A percentile compares a stretch with the other conserved stretches of the same genome.
Conservation (phyloP, 2,888 invertebrate species). For the Ferdinandea cuprea region DNA sequence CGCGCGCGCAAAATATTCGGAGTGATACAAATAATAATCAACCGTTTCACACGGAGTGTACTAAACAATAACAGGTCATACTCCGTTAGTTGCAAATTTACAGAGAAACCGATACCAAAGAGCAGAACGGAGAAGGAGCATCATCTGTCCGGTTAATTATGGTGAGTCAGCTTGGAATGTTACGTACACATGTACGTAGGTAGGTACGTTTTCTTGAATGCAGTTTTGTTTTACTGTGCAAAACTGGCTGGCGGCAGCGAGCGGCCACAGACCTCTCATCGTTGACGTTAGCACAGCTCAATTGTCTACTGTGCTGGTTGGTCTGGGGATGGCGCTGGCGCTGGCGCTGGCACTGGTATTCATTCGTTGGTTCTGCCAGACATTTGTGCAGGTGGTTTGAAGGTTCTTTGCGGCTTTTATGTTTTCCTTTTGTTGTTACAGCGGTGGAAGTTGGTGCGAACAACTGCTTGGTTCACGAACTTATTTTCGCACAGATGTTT, state of each 20-base stretch:
- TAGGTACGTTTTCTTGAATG: conserved; percentile 33
- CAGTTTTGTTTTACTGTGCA: conserved; percentile 35
- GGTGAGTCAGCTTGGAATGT: conserved; percentile 68
- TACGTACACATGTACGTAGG: no score
- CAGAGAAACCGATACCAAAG: conserved; percentile 38
- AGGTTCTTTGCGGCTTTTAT: conserved; percentile 55
- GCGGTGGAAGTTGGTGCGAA: conserved; percentile 17
- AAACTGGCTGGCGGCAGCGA: background rate
- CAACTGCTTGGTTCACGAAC: conserved; percentile 33
- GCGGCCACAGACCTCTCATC: conserved; percentile 35
- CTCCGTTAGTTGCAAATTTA: conserved; percentile 2
- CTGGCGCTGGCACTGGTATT: conserved; percentile 5
- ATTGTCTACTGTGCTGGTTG: background rate
- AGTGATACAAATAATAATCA: background rate
- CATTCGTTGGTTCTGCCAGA: conserved; percentile 56
- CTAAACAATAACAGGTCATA: no score
- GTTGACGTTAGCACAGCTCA: no score
- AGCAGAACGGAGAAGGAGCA: conserved; percentile 36
- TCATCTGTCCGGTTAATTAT: conserved; percentile 72
- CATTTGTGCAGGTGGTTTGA: conserved; percentile 72
- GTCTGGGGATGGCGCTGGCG: conserved; percentile 3
- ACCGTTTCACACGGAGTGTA: background rate
- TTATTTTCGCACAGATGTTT: conserved; percentile 70
- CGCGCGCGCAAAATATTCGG: conserved; percentile 41
- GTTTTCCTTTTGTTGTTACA: conserved; percentile 4